These are phyloP conservation scores for Clarias laeviceps DNA, from an alignment of 2,797 vertebrate species.

Conservation along the genomic window DNA sequence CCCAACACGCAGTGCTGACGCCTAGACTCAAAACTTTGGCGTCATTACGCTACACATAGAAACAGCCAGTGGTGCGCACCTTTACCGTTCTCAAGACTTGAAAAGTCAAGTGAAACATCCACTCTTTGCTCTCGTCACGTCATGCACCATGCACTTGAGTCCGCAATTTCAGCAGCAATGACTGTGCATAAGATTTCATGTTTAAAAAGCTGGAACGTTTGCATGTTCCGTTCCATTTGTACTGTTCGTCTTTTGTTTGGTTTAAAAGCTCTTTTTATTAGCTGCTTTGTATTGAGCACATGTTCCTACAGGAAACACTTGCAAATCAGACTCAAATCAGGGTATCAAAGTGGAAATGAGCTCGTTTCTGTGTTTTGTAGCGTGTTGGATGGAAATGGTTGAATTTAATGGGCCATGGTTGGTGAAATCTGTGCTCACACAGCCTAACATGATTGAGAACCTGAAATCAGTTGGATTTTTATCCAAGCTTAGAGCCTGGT, in stretches of 20 bases:
- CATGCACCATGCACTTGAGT: neutral
- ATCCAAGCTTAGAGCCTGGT: neutral
- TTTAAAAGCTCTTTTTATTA: neutral
- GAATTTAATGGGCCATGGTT: neutral
- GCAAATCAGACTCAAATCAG: neutral
- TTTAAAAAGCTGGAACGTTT: conserved; percentile 2
- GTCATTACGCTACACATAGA: neutral
- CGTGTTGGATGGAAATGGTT: neutral
- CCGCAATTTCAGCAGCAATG: neutral
- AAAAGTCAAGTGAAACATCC: neutral
- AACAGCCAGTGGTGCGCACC: neutral
- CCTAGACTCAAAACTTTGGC: neutral
- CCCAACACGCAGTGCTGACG: neutral
- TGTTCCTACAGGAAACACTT: neutral
- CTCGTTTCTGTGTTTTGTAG: neutral
- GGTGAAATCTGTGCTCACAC: neutral
- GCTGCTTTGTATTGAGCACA: neutral
- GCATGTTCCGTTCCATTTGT: neutral
- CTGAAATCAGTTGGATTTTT: neutral
- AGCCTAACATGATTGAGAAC: neutral
- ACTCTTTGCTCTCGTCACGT: neutral
- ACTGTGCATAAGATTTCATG: neutral
- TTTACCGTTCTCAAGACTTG: conserved; percentile 6
- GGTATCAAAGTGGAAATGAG: neutral
- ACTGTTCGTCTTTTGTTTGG: neutral